phyloP scores from a whole-genome alignment of 2,113 vertebrate species.

The Epinephelus fuscoguttatus region DNA sequence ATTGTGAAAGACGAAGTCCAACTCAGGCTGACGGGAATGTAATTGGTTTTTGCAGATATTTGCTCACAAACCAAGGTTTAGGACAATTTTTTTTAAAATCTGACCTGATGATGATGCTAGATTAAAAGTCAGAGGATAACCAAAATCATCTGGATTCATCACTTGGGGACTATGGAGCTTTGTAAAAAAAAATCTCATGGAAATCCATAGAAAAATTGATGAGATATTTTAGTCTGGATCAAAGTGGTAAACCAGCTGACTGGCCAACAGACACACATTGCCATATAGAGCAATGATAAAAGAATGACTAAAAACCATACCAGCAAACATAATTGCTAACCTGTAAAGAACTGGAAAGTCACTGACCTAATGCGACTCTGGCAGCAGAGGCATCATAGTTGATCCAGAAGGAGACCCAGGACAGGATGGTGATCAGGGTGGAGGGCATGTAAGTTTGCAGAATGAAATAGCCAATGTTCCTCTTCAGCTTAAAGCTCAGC shows the following conservation, averaged over 20 bases:
- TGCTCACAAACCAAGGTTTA: no score
- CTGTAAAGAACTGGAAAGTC: background rate
- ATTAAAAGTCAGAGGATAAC: no score
- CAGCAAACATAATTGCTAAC: background rate
- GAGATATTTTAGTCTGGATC: background rate
- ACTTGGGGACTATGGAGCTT: no score
- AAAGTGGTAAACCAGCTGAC: background rate
- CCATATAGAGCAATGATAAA: background rate
- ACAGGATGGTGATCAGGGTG: constrained; percentile 68
- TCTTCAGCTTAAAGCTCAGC: constrained; percentile 69
- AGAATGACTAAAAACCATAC: background rate
- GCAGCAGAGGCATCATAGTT: constrained; percentile 96
- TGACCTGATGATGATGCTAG: no score
- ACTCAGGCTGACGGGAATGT: no score
- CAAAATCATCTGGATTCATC: no score
- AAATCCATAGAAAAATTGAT: background rate
- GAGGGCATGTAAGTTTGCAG: constrained; percentile 71
- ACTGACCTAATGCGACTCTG: constrained; percentile 93
- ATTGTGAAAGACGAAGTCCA: no score
- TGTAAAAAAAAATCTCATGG: background rate
- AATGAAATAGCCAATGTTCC: constrained; percentile 72
- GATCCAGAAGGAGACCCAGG: constrained; percentile 82
- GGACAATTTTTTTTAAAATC: no score
- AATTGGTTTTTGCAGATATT: no score
- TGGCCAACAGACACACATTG: background rate